These are phyloP conservation scores for Meriones unguiculatus DNA, from an alignment of 2,113 vertebrate species.

Conservation along the genomic window DNA sequence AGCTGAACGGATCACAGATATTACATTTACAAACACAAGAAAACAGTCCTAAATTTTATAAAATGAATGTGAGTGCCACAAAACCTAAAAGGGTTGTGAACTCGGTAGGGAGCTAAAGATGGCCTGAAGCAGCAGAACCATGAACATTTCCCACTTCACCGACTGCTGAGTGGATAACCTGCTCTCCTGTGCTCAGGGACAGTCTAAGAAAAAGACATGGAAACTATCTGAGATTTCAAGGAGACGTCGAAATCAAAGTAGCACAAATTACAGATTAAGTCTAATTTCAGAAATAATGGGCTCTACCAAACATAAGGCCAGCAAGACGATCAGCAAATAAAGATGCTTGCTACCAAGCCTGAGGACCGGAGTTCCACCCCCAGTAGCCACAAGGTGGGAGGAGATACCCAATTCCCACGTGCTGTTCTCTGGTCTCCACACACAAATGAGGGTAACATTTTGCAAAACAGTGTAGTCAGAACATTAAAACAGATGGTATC, in stretches of 20 bases:
- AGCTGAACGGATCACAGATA: neutral
- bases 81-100: neutral
- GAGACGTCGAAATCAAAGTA: neutral
- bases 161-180: neutral
- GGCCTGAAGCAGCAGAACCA: neutral
- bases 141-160: neutral
- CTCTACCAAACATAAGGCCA: conserved; percentile 13
- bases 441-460: neutral
- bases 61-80: neutral
- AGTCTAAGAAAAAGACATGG: neutral
- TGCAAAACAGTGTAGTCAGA: neutral
- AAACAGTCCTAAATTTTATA: neutral
- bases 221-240: conserved; percentile 17
- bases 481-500: neutral
- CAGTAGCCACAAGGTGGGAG: neutral
- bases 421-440: neutral
- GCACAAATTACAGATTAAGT: neutral
- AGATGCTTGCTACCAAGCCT: neutral
- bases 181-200: neutral
- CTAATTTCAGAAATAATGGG: neutral
- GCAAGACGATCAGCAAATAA: neutral
- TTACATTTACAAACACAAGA: neutral
- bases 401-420: neutral
- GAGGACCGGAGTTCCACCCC: neutral
- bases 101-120: neutral